Evolutionary conservation across 2,888 invertebrate genomes (phyloP).

Genomic region (Dermolepida albohirtum): DNA sequence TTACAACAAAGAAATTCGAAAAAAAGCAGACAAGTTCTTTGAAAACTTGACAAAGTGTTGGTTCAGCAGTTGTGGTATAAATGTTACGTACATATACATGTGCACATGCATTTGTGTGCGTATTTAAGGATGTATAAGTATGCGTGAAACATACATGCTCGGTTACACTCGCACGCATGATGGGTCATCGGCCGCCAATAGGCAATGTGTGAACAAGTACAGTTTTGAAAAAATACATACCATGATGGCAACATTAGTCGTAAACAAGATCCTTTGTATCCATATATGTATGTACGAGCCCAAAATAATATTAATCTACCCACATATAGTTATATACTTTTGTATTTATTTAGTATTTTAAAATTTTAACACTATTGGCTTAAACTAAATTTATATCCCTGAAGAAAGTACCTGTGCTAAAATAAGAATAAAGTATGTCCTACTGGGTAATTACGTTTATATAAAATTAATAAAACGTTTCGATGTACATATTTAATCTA

Average conservation of each 20-base stretch:
- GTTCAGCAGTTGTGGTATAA: conserved; percentile 12
- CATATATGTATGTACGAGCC: background rate
- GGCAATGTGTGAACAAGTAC: conserved; percentile 51
- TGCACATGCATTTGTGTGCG: background rate
- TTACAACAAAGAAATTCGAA: background rate
- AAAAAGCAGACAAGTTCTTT: conserved; percentile 30
- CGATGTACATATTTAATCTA: too few species aligned
- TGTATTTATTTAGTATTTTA: too few species aligned
- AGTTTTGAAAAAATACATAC: conserved; percentile 47
- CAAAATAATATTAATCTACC: too few species aligned
- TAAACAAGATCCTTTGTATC: conserved; percentile 32
- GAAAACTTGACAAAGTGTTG: conserved; percentile 25
- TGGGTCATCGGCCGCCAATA: conserved; percentile 50
- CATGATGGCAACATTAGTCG: conserved; percentile 40
- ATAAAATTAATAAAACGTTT: too few species aligned
- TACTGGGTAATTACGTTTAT: too few species aligned
- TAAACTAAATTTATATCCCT: background rate
- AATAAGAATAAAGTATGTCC: too few species aligned
- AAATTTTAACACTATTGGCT: too few species aligned
- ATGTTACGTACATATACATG: background rate
- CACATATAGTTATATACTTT: background rate
- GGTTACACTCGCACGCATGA: conserved; percentile 48
- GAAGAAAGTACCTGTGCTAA: background rate
- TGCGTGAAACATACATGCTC: conserved; percentile 48
- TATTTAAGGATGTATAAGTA: conserved; percentile 17